Conservation (phyloP, 2,113 vertebrate genomes). For the Ochotona princeps region DNA sequence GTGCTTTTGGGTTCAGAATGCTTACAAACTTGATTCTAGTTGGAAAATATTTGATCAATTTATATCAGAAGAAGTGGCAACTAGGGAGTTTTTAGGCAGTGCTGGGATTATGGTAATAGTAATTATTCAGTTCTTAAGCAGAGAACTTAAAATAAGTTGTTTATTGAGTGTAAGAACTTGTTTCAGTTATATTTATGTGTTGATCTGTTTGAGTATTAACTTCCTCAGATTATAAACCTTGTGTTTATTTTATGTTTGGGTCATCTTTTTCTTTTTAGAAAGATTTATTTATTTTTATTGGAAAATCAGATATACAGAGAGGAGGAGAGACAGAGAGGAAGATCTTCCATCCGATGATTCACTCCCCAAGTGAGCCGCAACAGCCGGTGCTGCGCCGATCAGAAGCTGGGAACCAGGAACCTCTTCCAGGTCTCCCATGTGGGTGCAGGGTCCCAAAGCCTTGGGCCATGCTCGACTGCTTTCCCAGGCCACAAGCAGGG, state of each 20-base stretch:
- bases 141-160: slow-evolving; percentile 41
- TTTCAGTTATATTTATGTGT: slow-evolving; percentile 18
- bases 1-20: slow-evolving; percentile 58
- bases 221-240: slow-evolving; percentile 44
- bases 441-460: no score
- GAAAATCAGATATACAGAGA: no score
- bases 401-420: no score
- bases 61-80: slow-evolving; percentile 22
- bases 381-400: no score
- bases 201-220: slow-evolving; percentile 31
- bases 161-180: slow-evolving; percentile 37
- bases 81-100: slow-evolving; percentile 24
- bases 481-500: no score
- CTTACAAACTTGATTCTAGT: slow-evolving; percentile 6
- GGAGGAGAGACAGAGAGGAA: no score
- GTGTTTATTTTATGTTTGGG: slow-evolving; percentile 49
- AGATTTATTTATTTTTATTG: no score
- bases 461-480: no score
- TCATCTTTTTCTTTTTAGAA: no score
- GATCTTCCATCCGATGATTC: no score
- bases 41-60: slow-evolving; percentile 46
- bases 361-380: no score
- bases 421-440: no score
- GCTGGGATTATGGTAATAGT: background rate
- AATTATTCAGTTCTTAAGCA: slow-evolving; percentile 24